Percentiles rank a stretch among this genome's conserved stretches.
Conservation (phyloP, 2,113 vertebrate species). For the Xenotilapia longispinis region DNA sequence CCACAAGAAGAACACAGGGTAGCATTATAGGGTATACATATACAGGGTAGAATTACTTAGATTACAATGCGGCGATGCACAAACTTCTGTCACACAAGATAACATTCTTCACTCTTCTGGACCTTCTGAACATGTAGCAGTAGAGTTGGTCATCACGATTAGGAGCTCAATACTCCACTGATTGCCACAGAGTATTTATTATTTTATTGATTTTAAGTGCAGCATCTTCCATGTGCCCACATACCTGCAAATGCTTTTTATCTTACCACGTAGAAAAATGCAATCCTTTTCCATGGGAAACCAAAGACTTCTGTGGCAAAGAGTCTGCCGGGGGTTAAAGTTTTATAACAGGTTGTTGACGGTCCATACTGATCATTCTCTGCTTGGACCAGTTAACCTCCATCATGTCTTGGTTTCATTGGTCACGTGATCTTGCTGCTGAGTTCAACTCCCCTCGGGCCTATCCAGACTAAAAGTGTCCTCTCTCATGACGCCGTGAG, state of each 20-base stretch:
- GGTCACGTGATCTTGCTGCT: not conserved
- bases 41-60: not conserved
- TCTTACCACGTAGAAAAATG: not conserved
- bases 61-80: not conserved
- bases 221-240: not conserved
- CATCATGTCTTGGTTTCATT: not conserved
- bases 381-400: not conserved
- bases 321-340: fast-evolving
- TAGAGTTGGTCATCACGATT: not conserved
- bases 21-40: not conserved
- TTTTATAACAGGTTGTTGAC: not conserved
- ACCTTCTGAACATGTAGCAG: not conserved
- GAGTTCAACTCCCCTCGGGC: not conserved
- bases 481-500: not conserved
- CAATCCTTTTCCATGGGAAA: not conserved
- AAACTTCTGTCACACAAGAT: not conserved
- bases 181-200: not conserved
- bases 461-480: not conserved
- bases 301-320: not conserved
- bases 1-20: not conserved
- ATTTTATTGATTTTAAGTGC: not conserved
- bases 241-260: not conserved
- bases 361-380: not conserved
- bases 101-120: not conserved
- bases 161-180: not conserved